Conservation (phyloP, 2,888 invertebrate genomes). For the Deladenus siricidicola region DNA sequence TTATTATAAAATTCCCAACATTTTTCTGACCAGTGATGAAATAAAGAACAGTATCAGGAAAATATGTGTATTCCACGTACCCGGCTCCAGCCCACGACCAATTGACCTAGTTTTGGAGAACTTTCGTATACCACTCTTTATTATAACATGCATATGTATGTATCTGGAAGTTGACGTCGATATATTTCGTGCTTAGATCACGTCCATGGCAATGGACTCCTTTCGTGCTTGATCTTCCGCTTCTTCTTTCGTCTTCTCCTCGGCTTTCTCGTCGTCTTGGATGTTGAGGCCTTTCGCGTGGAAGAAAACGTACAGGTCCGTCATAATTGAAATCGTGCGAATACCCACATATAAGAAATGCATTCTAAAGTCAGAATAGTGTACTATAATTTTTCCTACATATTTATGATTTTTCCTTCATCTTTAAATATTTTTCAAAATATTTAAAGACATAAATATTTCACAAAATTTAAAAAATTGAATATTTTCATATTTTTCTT, state of each 20-base stretch:
- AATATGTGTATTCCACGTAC: too few species aligned
- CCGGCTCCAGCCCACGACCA: too few species aligned
- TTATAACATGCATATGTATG: too few species aligned
- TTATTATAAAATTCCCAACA: too few species aligned
- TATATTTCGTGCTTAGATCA: background rate
- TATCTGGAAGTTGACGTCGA: too few species aligned
- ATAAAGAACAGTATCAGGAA: too few species aligned
- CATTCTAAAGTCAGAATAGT: slow-evolving; percentile 35
- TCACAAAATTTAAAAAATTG: background rate
- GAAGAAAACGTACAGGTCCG: slow-evolving; percentile 49
- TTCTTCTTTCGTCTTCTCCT: slow-evolving; percentile 10
- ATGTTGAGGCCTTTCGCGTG: slow-evolving; percentile 49
- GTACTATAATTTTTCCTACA: too few species aligned
- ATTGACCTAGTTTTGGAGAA: too few species aligned
- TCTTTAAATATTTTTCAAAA: background rate
- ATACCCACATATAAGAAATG: slow-evolving; percentile 43
- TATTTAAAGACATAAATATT: background rate
- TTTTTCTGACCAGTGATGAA: too few species aligned
- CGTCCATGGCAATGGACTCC: slow-evolving; percentile 20
- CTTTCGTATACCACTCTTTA: too few species aligned
- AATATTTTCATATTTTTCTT: too few species aligned
- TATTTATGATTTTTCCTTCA: too few species aligned
- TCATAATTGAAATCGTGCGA: slow-evolving; percentile 38
- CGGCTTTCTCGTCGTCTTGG: slow-evolving; percentile 41
- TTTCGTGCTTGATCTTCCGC: slow-evolving; percentile 17